Evolutionary conservation across 2,113 vertebrate genomes (phyloP), one percentile per base, ranked within the genome.

Genomic region (Pseudolaguvia tuberculata): DNA sequence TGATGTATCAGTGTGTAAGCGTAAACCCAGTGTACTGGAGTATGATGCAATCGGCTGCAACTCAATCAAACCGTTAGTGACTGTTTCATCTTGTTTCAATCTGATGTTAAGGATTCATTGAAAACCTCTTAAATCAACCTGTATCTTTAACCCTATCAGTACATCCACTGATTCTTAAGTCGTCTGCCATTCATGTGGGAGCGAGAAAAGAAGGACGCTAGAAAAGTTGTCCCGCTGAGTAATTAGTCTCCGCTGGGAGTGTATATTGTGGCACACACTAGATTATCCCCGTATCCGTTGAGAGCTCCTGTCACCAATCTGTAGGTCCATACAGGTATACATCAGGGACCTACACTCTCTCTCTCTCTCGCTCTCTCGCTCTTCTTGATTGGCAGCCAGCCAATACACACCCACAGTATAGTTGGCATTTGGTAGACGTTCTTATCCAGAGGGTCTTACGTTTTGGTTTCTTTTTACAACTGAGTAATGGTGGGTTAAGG

Each of bases 211-310:
- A 63, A 65, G 47, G 69, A 39, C 29, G 67, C 25, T 70, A 75
- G 78, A 74, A 70, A 65, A 73, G 79, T 80, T 77, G 69, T 77
- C 76, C 77, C 35, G 27, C 73, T 78, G 78, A 63, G 79, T 80
- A 85, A 85, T 85, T 85, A 83, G 82, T 84, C 79, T 84, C 78
- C 31, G 39, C 76, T 67, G 73, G 75, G 61, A 17, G 72, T 75
- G 75, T 56, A 80, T 81, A 66, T 77, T 79, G 81, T 85, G 79
- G 80, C 83, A 79, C 55, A 62, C 72, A 77, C 67, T 69, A 77
- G 78, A 81, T 83, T 81, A 81, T 79, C 68, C 81, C 69, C 76
- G 58, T 47, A 70, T 84, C 78, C 74, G 68, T 76, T 4, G 78
- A 83, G 83, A 81, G 52, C 35, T 72, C 69, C 81, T 81, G 70